Evolutionary conservation across 2,113 vertebrate species (phyloP).

Genomic region (Amphiprion percula): DNA sequence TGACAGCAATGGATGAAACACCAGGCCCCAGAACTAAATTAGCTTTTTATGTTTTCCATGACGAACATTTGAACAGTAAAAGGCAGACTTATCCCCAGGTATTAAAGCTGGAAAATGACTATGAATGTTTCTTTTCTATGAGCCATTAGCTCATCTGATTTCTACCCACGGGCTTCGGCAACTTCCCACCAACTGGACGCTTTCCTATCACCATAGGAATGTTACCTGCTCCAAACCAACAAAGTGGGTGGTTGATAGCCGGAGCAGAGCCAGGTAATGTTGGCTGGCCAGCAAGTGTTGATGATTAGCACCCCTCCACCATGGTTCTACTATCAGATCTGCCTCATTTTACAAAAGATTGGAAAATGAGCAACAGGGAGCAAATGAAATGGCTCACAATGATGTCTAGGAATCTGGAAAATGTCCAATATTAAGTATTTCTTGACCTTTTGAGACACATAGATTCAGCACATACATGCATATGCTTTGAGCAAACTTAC

Average conservation of each 20-base stretch:
- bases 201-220: constrained; percentile 46
- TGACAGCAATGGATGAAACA: not conserved
- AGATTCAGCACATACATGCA: too few species aligned
- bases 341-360: not conserved
- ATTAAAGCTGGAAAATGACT: not conserved
- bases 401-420: not conserved
- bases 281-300: constrained; percentile 42
- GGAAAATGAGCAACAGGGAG: constrained; percentile 29
- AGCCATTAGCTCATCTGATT: constrained; percentile 29
- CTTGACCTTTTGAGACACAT: too few species aligned
- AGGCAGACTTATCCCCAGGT: not conserved
- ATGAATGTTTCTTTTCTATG: not conserved
- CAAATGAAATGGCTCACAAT: constrained; percentile 5
- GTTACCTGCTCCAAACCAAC: constrained; percentile 39
- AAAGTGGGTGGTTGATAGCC: constrained; percentile 41
- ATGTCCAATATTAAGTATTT: not conserved
- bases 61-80: not conserved
- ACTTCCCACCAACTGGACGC: constrained; percentile 35
- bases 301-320: constrained; percentile 36
- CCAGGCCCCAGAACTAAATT: not conserved
- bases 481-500: not conserved
- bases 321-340: constrained; percentile 23
- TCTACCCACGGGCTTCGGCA: constrained; percentile 41
- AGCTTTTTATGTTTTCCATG: not conserved
- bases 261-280: constrained; percentile 50